phyloP scores from a whole-genome alignment of 1,140 invertebrate genomes.

The Rhopalosiphum padi region DNA sequence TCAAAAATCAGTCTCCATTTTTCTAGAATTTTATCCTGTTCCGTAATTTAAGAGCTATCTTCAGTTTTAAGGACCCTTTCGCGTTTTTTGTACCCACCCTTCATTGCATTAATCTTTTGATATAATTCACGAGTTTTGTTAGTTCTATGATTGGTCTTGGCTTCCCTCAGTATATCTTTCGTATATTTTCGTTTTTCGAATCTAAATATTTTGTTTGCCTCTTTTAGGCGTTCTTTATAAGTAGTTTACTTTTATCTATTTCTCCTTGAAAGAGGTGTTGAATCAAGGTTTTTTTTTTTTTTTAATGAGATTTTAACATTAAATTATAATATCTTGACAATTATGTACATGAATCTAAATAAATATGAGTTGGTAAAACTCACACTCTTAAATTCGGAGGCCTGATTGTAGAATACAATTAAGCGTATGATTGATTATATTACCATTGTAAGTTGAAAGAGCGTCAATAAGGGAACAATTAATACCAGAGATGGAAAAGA shows the following conservation, averaged over 20 bases:
- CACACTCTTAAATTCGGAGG: too few species aligned
- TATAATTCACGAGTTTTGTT: slow-evolving; percentile 15
- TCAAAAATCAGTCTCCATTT: slow-evolving; percentile 27
- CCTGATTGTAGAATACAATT: too few species aligned
- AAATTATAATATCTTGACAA: too few species aligned
- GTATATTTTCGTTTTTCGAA: slow-evolving; percentile 8
- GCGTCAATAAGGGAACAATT: too few species aligned
- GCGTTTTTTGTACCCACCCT: slow-evolving; percentile 18
- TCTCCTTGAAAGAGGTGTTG: neutral
- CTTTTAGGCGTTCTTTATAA: neutral
- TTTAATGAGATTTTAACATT: too few species aligned
- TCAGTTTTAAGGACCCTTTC: slow-evolving; percentile 38
- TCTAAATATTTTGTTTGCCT: slow-evolving; percentile 18
- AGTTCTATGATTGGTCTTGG: neutral
- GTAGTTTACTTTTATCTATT: neutral
- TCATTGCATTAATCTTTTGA: slow-evolving; percentile 23
- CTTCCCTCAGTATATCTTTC: neutral
- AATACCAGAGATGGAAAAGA: too few species aligned
- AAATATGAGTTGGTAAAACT: too few species aligned
- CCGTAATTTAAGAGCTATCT: neutral
- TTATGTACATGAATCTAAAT: too few species aligned
- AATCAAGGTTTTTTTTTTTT: slow-evolving; percentile 21
- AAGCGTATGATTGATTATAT: too few species aligned
- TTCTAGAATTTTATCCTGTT: neutral
- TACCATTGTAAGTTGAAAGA: too few species aligned